Evolutionary conservation across 2,888 invertebrate species (phyloP), one percentile per base, ranked within the genome.

Genomic region (Lymantria dispar): DNA sequence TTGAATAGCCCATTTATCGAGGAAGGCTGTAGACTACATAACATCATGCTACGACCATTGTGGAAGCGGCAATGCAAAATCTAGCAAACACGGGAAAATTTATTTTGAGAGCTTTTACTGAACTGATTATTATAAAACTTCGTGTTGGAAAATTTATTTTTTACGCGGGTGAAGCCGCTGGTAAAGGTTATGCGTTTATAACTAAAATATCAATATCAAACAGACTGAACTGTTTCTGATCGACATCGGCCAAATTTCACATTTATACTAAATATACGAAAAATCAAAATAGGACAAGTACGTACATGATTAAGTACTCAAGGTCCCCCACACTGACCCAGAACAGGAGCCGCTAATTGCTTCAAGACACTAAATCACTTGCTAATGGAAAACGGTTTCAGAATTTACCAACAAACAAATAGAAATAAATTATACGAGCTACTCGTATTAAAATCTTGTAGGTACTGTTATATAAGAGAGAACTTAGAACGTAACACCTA

Each of bases 321-420:
- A 40, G 48, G 48, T 54, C 55, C 48, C 43, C 22, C 10, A 42
- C 37, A 37, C 11, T 37, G 12, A 43, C 14, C 41, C 39, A 37
- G n/a, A 45, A 60, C 62, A 58, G 45, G 53, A 36, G 37, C 56
- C 58, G 45, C 54, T 68, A 66, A 66, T 62, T 62, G 60, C 54
- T 65, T 58, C 50, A 41, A 54, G 54, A 64, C 54, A 68, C 61
- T 69, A 54, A 54, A 66, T 61, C 60, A 65, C 45, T 52, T 41
- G 40, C 43, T 36, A 37, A 50, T 47, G 52, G 53, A 52, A 43
- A 57, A 54, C 48, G 36, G 8, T 9, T 38, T 42, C 41, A 31
- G 13, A 33, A 14, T 30, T 43, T 47, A 30, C 33, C 8, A 43
- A 12, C 31, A 31, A 7, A 8, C 43, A 50, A 49, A 58, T 45